Evolutionary conservation across 2,888 invertebrate genomes (phyloP).

Genomic region (Candidula unifasciata): DNA sequence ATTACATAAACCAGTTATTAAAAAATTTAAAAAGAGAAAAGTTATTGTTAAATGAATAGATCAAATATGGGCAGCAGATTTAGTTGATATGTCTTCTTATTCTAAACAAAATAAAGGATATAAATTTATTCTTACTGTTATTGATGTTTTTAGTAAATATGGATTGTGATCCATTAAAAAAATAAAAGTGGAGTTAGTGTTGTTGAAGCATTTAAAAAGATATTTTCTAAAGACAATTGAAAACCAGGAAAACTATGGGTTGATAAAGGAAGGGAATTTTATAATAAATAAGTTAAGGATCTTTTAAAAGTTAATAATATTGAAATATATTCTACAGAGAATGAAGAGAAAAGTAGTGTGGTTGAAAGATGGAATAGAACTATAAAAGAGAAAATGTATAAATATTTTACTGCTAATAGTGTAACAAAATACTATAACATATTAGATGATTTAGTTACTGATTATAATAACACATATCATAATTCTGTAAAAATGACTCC

Average conservation of each 20-base stretch:
- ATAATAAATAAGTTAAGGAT: neutral
- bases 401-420: conserved; percentile 14
- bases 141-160: conserved; percentile 12
- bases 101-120: conserved; percentile 3
- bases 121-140: conserved; percentile 1
- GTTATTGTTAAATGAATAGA: conserved; percentile 19
- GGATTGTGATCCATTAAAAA: neutral
- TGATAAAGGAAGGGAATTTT: conserved; percentile 13
- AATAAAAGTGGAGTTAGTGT: conserved; percentile 8
- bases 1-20: conserved; percentile 32
- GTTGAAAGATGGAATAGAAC: conserved; percentile 20
- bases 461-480: conserved; percentile 16
- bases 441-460: conserved; percentile 13
- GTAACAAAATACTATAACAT: neutral
- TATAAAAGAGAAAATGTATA: conserved; percentile 27
- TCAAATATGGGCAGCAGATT: conserved; percentile 31
- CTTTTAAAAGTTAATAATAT: neutral
- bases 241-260: neutral
- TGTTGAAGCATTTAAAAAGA: conserved; percentile 20
- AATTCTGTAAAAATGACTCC: conserved; percentile 15
- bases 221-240: conserved; percentile 2
- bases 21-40: conserved; percentile 21
- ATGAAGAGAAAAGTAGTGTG: conserved; percentile 20
- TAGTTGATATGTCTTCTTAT: conserved; percentile 25
- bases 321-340: conserved; percentile 10